Evolutionary conservation across 2,113 vertebrate species (phyloP).

Genomic region (Sphyrna mokarran): DNA sequence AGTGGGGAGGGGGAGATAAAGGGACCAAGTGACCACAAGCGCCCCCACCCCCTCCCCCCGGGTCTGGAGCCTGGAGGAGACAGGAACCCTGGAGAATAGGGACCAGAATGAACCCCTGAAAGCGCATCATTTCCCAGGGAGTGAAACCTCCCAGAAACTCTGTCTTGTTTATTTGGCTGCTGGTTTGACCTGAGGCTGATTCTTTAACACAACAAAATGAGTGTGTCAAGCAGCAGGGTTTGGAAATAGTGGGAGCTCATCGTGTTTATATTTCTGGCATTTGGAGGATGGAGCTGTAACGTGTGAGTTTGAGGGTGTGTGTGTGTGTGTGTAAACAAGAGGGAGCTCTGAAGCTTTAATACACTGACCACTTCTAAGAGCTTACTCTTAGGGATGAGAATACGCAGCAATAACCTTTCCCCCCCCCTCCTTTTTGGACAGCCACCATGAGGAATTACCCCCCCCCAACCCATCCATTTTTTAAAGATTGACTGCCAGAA

Average conservation of each 20-base stretch:
- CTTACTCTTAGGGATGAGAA: neutral
- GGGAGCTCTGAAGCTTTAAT: neutral
- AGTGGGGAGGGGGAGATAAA: neutral
- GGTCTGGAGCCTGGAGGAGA: too few species aligned
- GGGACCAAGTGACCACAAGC: neutral
- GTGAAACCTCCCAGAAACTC: neutral
- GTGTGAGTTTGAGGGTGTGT: neutral
- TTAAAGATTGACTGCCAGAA: neutral
- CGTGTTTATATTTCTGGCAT: neutral
- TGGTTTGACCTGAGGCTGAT: neutral
- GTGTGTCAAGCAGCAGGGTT: too few species aligned
- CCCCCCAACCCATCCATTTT: neutral
- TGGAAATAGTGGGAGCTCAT: neutral
- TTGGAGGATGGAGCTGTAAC: neutral
- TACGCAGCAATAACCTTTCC: neutral
- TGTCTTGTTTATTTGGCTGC: neutral
- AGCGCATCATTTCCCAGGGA: neutral
- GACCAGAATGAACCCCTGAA: neutral
- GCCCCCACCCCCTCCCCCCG: too few species aligned
- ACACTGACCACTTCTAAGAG: neutral
- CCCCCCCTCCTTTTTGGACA: neutral
- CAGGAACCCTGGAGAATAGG: too few species aligned
- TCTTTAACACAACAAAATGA: too few species aligned
- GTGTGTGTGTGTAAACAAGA: conserved; percentile 36
- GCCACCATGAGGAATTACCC: neutral